Percentiles rank a stretch among this genome's conserved stretches.
Evolutionary conservation across 2,797 vertebrate genomes (phyloP).

Genomic region (Orientallactaga sibirica): DNA sequence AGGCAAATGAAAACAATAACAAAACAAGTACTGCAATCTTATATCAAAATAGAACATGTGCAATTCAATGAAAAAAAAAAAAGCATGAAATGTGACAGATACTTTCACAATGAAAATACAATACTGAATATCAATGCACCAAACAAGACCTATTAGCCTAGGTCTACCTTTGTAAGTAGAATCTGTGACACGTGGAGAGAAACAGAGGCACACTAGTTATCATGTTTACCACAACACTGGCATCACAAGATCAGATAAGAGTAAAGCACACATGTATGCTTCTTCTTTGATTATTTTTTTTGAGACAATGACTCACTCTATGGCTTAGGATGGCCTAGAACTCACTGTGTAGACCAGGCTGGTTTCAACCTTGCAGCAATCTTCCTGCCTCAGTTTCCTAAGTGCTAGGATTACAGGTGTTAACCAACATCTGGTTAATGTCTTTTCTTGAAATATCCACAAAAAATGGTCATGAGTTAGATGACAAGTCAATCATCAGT

Average conservation of each 20-base stretch:
- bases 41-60: not conserved
- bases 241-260: not conserved
- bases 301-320: too few relatives aligned
- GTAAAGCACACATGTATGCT: too few relatives aligned
- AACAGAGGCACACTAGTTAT: not conserved
- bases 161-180: not conserved
- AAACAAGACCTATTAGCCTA: not conserved
- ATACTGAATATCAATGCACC: not conserved
- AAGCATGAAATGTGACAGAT: not conserved
- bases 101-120: not conserved
- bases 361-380: too few relatives aligned
- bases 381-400: too few relatives aligned
- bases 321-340: too few relatives aligned
- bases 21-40: not conserved
- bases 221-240: not conserved
- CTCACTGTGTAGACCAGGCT: too few relatives aligned
- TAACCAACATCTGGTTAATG: too few relatives aligned
- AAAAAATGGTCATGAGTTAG: not conserved
- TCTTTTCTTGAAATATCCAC: not conserved
- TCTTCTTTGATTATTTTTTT: too few relatives aligned
- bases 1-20: not conserved
- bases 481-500: not conserved
- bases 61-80: not conserved
- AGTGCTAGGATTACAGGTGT: too few relatives aligned
- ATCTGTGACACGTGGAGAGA: not conserved